Conservation (phyloP, 23 tunicate species). For the Clavelina lepadiformis region DNA sequence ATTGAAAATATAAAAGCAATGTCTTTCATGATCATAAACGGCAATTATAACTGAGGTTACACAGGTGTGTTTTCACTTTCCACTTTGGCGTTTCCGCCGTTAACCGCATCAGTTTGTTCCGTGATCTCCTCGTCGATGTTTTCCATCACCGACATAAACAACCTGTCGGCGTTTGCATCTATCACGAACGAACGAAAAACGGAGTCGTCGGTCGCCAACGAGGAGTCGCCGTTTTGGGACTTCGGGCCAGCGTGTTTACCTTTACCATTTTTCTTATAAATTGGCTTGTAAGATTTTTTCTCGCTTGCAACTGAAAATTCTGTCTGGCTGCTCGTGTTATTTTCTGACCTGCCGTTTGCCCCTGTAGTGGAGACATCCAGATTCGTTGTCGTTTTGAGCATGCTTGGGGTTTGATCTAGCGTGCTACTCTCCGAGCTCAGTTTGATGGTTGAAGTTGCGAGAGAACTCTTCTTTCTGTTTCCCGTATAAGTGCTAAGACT, state of each 20-base stretch:
- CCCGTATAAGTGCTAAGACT: not conserved
- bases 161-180: constrained; percentile 64
- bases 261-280: not conserved
- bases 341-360: not conserved
- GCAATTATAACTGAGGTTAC: too few relatives aligned
- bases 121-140: constrained; percentile 55
- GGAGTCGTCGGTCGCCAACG: constrained; percentile 42
- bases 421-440: too few relatives aligned
- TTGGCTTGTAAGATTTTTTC: not conserved
- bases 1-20: too few relatives aligned
- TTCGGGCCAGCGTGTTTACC: too few relatives aligned
- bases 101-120: too few relatives aligned
- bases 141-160: constrained; percentile 79
- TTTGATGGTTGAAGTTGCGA: not conserved
- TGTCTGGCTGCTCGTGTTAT: not conserved
- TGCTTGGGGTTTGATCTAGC: too few relatives aligned
- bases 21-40: too few relatives aligned
- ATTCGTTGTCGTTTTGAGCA: too few relatives aligned
- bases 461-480: constrained; percentile 1
- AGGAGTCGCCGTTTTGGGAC: not conserved
- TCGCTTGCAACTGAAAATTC: not conserved
- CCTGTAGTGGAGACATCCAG: not conserved
- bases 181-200: constrained; percentile 78
- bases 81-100: too few relatives aligned
- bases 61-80: too few relatives aligned